Percentiles rank a stretch among this genome's conserved stretches.
These are phyloP conservation scores for Criorhina ranunculi DNA, from an alignment of 2,888 invertebrate genomes.

Conservation along the genomic window DNA sequence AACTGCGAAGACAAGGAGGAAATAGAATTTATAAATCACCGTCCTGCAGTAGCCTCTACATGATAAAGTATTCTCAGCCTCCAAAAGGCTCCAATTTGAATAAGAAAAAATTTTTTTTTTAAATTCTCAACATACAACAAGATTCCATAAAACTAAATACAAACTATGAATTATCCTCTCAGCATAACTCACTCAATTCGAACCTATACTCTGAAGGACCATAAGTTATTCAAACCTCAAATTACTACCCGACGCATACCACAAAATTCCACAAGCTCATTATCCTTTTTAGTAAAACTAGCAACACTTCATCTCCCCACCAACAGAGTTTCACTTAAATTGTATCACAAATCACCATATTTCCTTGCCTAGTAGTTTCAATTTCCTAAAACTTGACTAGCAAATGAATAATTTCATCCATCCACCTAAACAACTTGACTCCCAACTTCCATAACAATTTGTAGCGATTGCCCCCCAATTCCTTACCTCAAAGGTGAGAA, in stretches of 20 bases:
- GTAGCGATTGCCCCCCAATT: constrained; percentile 25
- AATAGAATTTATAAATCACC: too few species aligned
- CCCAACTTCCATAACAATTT: constrained; percentile 28
- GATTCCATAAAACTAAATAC: neutral
- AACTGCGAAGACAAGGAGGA: too few species aligned
- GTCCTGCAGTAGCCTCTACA: too few species aligned
- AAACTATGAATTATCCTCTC: constrained; percentile 8
- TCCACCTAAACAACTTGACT: neutral
- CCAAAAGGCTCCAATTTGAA: too few species aligned
- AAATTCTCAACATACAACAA: neutral
- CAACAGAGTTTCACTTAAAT: neutral
- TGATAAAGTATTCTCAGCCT: too few species aligned
- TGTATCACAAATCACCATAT: constrained; percentile 17
- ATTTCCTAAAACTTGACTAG: constrained; percentile 34
- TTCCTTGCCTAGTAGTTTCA: constrained; percentile 18
- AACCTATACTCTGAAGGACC: neutral
- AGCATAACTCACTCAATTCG: constrained; percentile 7
- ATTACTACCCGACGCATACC: constrained; percentile 2
- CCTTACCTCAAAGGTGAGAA: constrained; percentile 27
- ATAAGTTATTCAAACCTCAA: constrained; percentile 8
- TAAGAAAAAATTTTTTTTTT: too few species aligned
- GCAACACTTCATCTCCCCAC: neutral
- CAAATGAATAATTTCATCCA: constrained; percentile 41
- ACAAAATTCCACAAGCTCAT: constrained; percentile 4
- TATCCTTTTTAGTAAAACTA: neutral